phyloP scores from a whole-genome alignment of 2,888 invertebrate genomes.

The Spilosoma lubricipeda region DNA sequence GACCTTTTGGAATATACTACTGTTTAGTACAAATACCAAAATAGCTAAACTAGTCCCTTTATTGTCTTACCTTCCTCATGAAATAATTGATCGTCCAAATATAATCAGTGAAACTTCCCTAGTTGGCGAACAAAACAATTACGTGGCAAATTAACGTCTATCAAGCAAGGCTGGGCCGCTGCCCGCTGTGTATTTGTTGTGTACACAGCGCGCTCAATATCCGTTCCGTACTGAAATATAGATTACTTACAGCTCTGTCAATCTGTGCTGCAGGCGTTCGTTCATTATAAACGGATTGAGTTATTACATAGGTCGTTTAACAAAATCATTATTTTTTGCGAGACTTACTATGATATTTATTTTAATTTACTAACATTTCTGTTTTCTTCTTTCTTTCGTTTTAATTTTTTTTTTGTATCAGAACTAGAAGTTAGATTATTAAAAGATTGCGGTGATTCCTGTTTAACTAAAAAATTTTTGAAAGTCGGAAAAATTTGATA shows the following conservation, averaged over 20 bases:
- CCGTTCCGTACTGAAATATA: slow-evolving; percentile 29
- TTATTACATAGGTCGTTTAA: background rate
- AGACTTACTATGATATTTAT: background rate
- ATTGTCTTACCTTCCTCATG: slow-evolving; percentile 24
- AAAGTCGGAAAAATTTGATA: too few relatives aligned
- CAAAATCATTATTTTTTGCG: background rate
- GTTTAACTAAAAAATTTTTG: too few relatives aligned
- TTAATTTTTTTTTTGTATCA: too few relatives aligned
- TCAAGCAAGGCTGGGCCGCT: slow-evolving; percentile 33
- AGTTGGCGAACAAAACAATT: slow-evolving; percentile 48
- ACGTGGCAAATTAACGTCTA: slow-evolving; percentile 51
- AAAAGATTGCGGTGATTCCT: too few relatives aligned
- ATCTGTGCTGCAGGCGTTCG: slow-evolving; percentile 11
- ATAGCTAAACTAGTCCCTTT: slow-evolving; percentile 14
- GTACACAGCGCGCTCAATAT: slow-evolving; percentile 50
- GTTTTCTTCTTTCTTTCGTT: too few relatives aligned
- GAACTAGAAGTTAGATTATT: too few relatives aligned
- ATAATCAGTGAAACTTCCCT: slow-evolving; percentile 30
- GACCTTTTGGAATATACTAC: background rate
- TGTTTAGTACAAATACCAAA: slow-evolving; percentile 26
- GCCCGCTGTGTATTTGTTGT: slow-evolving; percentile 33
- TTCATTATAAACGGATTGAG: background rate
- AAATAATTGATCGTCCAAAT: slow-evolving; percentile 38
- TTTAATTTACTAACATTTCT: background rate
- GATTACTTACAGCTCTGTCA: slow-evolving; percentile 19